Base-by-base conservation (phyloP, 2,888 invertebrate species). In the Tinea pellionella region DNA sequence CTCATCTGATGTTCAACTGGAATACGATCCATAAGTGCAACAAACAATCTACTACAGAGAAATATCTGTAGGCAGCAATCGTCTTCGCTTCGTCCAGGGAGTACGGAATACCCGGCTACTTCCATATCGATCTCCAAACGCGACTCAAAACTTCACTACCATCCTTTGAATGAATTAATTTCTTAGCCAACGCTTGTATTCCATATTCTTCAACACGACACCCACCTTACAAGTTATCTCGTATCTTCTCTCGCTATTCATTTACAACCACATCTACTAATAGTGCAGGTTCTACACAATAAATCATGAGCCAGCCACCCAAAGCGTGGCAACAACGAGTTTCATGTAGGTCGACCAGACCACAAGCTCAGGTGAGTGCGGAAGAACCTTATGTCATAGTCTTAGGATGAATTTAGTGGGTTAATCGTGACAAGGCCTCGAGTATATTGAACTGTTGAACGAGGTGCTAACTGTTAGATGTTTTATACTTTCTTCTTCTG, bases 251-350 rank as follows among this genome's bases (percentile, higher is more conserved):
- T 13, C 18, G 47, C 18, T 24, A 53, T 53, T 53, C 53, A 24
- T 24, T 24, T 24, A n/a, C 53, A 53, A 24, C 4, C 53, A n/a
- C 53, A 24, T 53, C 53, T 12, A 24, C 53, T 57, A 30, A 57
- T 57, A 57, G 57, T 47, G 29, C 60, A 51, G 61, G 63, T 60
- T 61, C 63, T 55, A 61, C 60, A 56, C 42, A 41, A 70, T 73
- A 70, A 73, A 71, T 72, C 32, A 57, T 57, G 57, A 32, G 32
- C 11, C 24, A 42, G 60, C 60, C 62, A 60, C 62, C 62, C 61
- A 60, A 55, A n/a, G 60, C 41, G 59, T 11, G 13, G 37, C 37
- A 19, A 19, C 51, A 47, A 51, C 57, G 32, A 57, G 57, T 57
- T 57, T 32, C 13, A 57, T 15, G 57, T 57, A 32, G 57, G 57